Conservation (phyloP, 1,140 invertebrate genomes). For the Nasonia giraulti region DNA sequence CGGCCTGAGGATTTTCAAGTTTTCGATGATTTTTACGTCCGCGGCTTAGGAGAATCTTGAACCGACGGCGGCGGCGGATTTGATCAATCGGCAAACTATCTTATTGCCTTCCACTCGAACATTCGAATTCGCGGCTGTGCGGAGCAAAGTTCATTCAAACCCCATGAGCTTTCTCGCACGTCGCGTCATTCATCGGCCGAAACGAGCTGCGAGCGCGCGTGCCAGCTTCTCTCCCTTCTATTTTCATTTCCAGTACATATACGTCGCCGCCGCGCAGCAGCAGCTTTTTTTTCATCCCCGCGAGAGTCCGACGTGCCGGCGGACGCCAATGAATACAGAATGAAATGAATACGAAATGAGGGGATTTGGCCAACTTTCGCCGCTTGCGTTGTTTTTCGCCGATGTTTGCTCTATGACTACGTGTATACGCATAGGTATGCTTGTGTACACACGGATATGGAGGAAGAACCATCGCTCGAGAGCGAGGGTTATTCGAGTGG, state of each 20-base stretch:
- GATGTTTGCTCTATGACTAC: background rate
- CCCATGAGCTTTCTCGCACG: background rate
- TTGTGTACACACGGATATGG: background rate
- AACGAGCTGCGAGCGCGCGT: background rate
- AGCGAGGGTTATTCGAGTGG: no score
- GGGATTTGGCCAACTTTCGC: conserved; percentile 10
- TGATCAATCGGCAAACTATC: no score
- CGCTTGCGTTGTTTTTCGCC: background rate
- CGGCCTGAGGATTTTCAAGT: background rate
- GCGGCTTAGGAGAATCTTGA: background rate
- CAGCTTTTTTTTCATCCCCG: background rate
- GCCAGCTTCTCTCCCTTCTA: background rate
- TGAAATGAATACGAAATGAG: conserved; percentile 29
- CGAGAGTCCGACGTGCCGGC: background rate
- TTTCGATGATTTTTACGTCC: background rate
- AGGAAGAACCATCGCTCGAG: no score
- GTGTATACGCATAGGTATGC: background rate
- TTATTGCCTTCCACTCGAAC: no score
- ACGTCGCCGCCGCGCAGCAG: background rate
- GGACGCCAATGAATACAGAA: conserved; percentile 23
- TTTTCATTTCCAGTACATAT: background rate
- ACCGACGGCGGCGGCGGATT: no score
- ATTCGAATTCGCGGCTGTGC: no score
- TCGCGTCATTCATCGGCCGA: background rate
- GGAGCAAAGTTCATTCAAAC: background rate